Conservation (phyloP, 2,888 invertebrate genomes). For the Epicampocera succincta region DNA sequence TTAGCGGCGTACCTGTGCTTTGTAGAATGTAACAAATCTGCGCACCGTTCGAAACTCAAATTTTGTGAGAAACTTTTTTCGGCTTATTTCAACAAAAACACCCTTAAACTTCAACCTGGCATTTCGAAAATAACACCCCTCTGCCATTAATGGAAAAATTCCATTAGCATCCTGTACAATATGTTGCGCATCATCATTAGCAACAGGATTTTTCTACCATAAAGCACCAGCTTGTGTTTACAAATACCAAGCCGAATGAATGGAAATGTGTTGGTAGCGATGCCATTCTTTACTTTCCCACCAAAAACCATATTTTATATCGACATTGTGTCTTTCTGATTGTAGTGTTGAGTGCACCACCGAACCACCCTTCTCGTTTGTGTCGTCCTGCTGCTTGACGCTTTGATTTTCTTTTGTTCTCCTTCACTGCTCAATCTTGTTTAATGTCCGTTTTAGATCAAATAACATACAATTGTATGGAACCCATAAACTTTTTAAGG, state of each 20-base stretch:
- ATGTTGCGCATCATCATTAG: slow-evolving; percentile 71
- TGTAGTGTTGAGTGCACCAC: slow-evolving; percentile 31
- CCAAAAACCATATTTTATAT: slow-evolving; percentile 42
- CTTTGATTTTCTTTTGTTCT: slow-evolving; percentile 61
- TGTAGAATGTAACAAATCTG: slow-evolving; percentile 62
- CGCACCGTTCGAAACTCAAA: slow-evolving; percentile 59
- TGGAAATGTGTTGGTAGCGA: neutral
- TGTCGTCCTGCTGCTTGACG: slow-evolving; percentile 69
- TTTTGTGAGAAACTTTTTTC: slow-evolving; percentile 62
- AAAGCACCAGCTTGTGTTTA: slow-evolving; percentile 63
- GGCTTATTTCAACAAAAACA: slow-evolving; percentile 35
- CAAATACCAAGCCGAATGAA: neutral
- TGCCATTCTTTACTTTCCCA: slow-evolving; percentile 58
- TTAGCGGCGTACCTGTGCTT: slow-evolving; percentile 69
- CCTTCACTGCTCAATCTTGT: slow-evolving; percentile 47
- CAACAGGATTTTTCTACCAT: slow-evolving; percentile 67
- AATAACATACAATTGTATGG: slow-evolving; percentile 60
- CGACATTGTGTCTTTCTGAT: slow-evolving; percentile 24
- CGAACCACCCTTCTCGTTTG: slow-evolving; percentile 52
- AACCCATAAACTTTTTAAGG: slow-evolving; percentile 47
- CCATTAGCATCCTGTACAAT: slow-evolving; percentile 59
- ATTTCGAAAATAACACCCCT: slow-evolving; percentile 56
- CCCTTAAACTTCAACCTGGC: slow-evolving; percentile 69
- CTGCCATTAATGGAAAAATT: slow-evolving; percentile 29
- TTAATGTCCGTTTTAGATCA: slow-evolving; percentile 69